These are phyloP conservation scores for Chlorodrepanis virens DNA, from an alignment of 2,113 vertebrate species.

Conservation along the genomic window DNA sequence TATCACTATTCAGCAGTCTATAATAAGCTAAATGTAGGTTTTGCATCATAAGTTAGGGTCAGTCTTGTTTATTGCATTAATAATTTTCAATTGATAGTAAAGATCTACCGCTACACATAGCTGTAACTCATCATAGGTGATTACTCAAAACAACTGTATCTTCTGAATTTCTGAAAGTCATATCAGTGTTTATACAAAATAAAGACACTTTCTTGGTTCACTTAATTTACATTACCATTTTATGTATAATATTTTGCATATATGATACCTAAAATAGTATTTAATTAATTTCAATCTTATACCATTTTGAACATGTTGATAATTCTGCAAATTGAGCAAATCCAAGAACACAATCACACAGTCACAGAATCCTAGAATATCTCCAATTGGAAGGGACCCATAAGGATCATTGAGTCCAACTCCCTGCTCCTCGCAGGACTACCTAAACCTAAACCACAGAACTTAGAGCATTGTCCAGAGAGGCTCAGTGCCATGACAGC, in stretches of 20 bases:
- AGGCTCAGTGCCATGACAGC: accelerated
- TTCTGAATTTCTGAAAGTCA: not conserved
- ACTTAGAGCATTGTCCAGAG: not conserved
- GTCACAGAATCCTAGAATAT: not conserved
- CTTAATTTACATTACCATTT: not conserved
- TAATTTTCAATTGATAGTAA: slow-evolving; percentile 10
- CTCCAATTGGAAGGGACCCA: too few species aligned
- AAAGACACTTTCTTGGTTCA: slow-evolving; percentile 17
- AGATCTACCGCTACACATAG: not conserved
- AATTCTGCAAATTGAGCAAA: not conserved
- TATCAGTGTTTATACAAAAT: slow-evolving; percentile 44
- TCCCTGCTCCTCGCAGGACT: not conserved
- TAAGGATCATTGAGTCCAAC: too few species aligned
- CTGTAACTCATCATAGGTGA: not conserved
- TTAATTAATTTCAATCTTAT: slow-evolving; percentile 23
- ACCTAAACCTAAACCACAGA: not conserved
- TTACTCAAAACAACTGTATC: slow-evolving; percentile 20
- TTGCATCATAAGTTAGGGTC: not conserved
- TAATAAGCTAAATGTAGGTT: slow-evolving; percentile 40
- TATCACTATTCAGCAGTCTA: not conserved
- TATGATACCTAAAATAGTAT: not conserved
- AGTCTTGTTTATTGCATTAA: slow-evolving; percentile 12
- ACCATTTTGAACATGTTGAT: not conserved
- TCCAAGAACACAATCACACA: not conserved
- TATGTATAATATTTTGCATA: not conserved